A percentile compares a stretch with the other conserved stretches of the same genome.
Conservation (phyloP, 2,797 vertebrate species). For the Spinus olivaceus region DNA sequence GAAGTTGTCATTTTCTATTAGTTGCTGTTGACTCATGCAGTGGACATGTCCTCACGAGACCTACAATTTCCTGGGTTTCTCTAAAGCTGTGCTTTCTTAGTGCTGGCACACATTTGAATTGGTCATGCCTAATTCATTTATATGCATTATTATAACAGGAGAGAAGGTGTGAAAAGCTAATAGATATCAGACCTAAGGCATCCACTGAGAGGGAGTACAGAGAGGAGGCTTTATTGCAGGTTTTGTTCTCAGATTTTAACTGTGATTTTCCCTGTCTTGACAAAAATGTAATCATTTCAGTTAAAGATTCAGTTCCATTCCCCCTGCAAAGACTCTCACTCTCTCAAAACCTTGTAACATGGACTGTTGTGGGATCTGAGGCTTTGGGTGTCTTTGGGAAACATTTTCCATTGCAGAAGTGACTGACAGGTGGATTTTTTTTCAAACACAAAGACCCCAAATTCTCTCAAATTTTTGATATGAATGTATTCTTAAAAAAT, state of each 20-base stretch:
- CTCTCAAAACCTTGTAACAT: background rate
- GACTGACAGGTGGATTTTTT: background rate
- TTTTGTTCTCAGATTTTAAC: background rate
- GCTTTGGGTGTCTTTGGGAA: background rate
- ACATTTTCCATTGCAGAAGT: background rate
- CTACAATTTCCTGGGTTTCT: background rate
- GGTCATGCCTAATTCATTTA: background rate
- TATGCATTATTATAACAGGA: background rate
- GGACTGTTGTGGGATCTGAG: background rate
- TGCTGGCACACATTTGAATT: background rate
- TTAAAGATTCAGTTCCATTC: background rate
- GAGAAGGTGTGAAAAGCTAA: background rate
- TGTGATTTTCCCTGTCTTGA: background rate
- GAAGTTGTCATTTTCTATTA: background rate
- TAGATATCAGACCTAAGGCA: background rate
- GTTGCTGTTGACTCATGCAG: background rate
- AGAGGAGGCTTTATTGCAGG: background rate
- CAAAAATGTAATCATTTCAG: background rate
- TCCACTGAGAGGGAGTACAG: background rate
- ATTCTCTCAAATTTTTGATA: background rate
- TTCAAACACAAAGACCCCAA: background rate
- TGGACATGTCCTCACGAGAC: fast-evolving
- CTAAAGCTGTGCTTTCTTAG: background rate
- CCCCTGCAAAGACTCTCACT: background rate
- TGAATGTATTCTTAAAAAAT: background rate